Conservation (phyloP, 2,888 invertebrate genomes). For the Ernsta delagoae region DNA sequence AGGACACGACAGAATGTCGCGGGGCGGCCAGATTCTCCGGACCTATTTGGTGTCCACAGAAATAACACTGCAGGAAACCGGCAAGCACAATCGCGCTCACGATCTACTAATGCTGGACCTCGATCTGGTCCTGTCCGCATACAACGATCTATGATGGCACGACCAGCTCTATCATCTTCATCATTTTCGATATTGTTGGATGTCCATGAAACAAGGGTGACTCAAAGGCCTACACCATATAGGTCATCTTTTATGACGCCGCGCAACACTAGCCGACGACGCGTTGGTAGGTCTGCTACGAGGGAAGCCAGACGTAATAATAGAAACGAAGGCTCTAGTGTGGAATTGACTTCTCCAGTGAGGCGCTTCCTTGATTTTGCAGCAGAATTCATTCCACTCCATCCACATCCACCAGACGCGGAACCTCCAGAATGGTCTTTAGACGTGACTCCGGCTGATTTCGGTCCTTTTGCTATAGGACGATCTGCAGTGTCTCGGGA, state of each 20-base stretch:
- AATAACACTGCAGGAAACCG: constrained; percentile 5
- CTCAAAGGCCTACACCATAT: background rate
- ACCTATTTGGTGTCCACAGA: constrained; percentile 9
- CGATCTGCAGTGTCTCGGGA: constrained; percentile 23
- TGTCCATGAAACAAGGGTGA: constrained; percentile 6
- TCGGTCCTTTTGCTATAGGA: constrained; percentile 30
- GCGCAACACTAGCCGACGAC: constrained; percentile 9
- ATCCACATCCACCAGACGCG: constrained; percentile 10
- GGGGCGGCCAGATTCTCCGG: background rate
- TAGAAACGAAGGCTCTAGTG: background rate
- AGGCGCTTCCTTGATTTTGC: constrained; percentile 19
- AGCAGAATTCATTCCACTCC: constrained; percentile 23
- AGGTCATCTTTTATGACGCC: constrained; percentile 8
- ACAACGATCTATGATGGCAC: constrained; percentile 6
- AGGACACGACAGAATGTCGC: constrained; percentile 7
- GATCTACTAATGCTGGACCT: background rate
- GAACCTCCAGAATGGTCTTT: constrained; percentile 34
- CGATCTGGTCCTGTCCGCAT: constrained; percentile 1
- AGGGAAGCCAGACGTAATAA: constrained; percentile 5
- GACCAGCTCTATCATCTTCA: constrained; percentile 2
- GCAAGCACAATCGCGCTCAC: background rate
- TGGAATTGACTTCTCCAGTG: constrained; percentile 1
- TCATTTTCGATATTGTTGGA: background rate
- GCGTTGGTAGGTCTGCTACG: constrained; percentile 2
- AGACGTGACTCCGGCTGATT: constrained; percentile 25